phyloP scores from a whole-genome alignment of 2,797 vertebrate species.

The Lutjanus argentimaculatus region DNA sequence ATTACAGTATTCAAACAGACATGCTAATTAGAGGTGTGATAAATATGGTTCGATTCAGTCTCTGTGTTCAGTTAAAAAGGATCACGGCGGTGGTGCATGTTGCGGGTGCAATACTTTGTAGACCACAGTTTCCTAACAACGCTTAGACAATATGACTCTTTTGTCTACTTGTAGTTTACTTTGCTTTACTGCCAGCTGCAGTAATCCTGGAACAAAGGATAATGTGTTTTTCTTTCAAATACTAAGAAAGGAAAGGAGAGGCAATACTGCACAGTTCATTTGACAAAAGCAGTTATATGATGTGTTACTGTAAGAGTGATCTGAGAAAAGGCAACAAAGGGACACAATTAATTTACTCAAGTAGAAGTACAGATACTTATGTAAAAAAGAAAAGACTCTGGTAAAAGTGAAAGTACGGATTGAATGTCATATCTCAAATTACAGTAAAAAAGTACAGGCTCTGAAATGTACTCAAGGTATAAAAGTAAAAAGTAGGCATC shows the following conservation, averaged over 20 bases:
- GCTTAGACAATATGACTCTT: constrained; percentile 17
- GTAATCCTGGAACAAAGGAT: constrained; percentile 31
- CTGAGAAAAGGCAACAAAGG: not conserved
- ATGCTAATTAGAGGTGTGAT: constrained; percentile 48
- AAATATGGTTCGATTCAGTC: constrained; percentile 24
- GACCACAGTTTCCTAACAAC: constrained; percentile 7
- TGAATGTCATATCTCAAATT: too few species aligned
- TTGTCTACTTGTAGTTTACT: constrained; percentile 43
- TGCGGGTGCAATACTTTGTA: not conserved
- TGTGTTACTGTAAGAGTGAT: not conserved
- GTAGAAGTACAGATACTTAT: too few species aligned
- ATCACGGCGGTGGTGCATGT: not conserved
- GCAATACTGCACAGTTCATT: not conserved
- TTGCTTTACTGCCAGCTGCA: constrained; percentile 28
- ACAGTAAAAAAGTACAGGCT: too few species aligned
- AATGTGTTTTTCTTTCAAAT: constrained; percentile 15
- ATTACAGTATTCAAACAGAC: constrained; percentile 34
- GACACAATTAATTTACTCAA: too few species aligned
- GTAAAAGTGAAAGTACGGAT: too few species aligned
- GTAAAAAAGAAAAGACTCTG: too few species aligned
- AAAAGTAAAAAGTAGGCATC: too few species aligned
- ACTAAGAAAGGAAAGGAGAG: constrained; percentile 17
- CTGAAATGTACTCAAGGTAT: too few species aligned
- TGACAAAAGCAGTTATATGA: not conserved
- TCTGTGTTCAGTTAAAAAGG: constrained; percentile 18